Evolutionary conservation across 2,888 invertebrate species (phyloP), one percentile per base, ranked within the genome.

Genomic region (Noctua janthe): DNA sequence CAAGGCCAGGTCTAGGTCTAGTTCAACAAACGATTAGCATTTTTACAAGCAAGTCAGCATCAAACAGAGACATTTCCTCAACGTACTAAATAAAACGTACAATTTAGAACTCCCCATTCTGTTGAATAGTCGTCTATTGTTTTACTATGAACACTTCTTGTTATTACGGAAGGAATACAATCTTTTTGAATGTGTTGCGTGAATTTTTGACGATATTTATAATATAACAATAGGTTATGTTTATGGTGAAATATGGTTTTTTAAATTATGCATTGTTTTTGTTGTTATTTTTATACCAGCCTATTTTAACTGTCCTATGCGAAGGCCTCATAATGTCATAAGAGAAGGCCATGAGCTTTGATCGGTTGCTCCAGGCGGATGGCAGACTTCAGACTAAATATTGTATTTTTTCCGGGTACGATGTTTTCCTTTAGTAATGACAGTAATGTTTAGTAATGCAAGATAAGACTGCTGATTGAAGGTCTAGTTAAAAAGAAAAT

Each of bases 11-110:
- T 74, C 39, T 78, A 79, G 81, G 84, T 86, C 79, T 85, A 88
- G 88, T 90, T 84, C 84, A 84, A 74, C 39, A 54, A 74, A 80
- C 51, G 56, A 84, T 83, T 82, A 73, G 51, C 70, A 80, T 83
- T 86, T 87, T 64, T 82, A 77, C 59, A 62, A 80, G 69, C 67
- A 51, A 76, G 67, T 75, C 64, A 73, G 67, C 43, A 70, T 67
- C 59, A 62, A 76, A 70, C 10, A n/a, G 47, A 62, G 39, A 35
- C 6, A 17, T 71, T 83, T 84, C 71, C 43, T 73, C 17, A 62
- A 74, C 35, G 49, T 23, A 54, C 1, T 15, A 82, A 86, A 82
- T 54, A 51, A 85, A 66, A 66, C 3, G n/a, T 43, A 71, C 39
- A 59, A 69, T 62, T 74, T 51, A 39, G 20, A 72, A 72, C 56